Conservation (phyloP, 2,797 vertebrate species). For the Gadopsis bispinosus region DNA sequence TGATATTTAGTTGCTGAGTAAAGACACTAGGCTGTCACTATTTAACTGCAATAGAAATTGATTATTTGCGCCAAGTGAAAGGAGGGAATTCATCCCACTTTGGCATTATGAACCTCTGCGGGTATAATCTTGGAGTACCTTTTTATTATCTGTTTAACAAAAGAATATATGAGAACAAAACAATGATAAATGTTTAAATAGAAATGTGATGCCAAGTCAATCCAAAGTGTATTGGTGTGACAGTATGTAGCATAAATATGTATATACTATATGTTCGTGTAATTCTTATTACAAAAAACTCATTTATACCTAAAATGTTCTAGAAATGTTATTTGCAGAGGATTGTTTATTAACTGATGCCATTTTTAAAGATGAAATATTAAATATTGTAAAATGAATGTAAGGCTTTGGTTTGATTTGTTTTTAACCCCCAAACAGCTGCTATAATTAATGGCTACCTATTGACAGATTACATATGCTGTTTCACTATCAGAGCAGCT, state of each 20-base stretch:
- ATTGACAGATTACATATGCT: too few species aligned
- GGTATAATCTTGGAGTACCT: background rate
- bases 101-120: conserved; percentile 8
- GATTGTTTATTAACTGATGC: conserved; percentile 62
- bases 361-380: conserved; percentile 67
- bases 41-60: background rate
- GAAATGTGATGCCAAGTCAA: conserved; percentile 27
- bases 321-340: conserved; percentile 57
- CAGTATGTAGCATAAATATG: conserved; percentile 57
- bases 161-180: conserved; percentile 8
- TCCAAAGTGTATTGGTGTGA: conserved; percentile 37
- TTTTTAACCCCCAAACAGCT: conserved; percentile 12
- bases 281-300: conserved; percentile 46
- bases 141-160: background rate
- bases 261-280: conserved; percentile 56
- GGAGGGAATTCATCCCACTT: conserved; percentile 1
- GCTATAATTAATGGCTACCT: background rate
- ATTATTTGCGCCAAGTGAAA: conserved; percentile 10
- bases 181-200: conserved; percentile 38
- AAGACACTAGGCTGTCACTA: background rate
- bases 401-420: conserved; percentile 28
- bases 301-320: conserved; percentile 62
- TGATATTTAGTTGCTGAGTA: background rate
- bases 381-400: conserved; percentile 61
- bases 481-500: too few species aligned